A percentile compares a stretch with the other conserved stretches of the same genome.
phyloP scores from a whole-genome alignment of 2,113 vertebrate species.

The Platanista minor region DNA sequence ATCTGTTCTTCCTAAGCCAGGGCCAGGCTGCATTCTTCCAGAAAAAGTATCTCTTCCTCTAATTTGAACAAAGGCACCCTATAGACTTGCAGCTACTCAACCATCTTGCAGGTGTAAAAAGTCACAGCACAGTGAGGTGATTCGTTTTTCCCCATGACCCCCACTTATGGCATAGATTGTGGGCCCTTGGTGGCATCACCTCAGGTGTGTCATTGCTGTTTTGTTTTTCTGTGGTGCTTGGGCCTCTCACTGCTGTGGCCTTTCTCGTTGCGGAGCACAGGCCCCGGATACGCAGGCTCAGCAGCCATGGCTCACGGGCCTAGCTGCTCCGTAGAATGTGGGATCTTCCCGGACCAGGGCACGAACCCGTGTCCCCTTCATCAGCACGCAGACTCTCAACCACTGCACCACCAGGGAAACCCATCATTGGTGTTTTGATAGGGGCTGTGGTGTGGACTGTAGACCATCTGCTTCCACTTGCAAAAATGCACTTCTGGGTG shows the following conservation, averaged over 20 bases:
- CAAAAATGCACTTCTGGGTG: not conserved
- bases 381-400: no score
- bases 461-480: not conserved
- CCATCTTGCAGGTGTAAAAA: not conserved
- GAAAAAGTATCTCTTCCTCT: not conserved
- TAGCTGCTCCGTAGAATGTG: no score
- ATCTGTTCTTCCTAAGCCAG: not conserved
- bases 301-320: no score
- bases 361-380: no score
- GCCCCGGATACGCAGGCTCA: no score
- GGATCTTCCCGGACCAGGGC: no score
- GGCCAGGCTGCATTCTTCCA: not conserved
- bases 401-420: no score
- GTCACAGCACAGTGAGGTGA: not conserved
- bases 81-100: not conserved
- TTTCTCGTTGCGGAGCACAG: no score
- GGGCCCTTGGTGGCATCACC: not conserved
- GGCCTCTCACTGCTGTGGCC: no score
- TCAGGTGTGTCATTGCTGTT: not conserved
- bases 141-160: not conserved
- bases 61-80: not conserved
- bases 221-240: no score
- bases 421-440: not conserved
- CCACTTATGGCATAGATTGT: not conserved
- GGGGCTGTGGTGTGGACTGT: not conserved